Conservation (phyloP, 2,797 vertebrate genomes). For the Gastrophryne carolinensis region DNA sequence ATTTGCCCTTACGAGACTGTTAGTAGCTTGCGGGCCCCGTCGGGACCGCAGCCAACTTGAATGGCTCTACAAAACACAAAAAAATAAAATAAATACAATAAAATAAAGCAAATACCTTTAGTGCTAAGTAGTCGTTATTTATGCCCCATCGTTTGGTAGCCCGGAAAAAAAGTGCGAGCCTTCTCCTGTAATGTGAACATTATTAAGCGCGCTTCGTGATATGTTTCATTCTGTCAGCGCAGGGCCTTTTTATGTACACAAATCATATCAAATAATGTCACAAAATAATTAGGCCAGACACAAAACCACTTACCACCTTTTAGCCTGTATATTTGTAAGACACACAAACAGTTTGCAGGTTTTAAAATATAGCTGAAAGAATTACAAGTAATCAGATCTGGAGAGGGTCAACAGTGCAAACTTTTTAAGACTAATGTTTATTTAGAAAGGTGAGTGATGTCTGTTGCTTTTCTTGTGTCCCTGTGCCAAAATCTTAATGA, state of each 20-base stretch:
- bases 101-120: too few species aligned
- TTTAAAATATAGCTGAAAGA: slow-evolving; percentile 66
- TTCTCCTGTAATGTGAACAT: slow-evolving; percentile 15
- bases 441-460: slow-evolving; percentile 97
- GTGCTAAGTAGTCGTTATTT: too few species aligned
- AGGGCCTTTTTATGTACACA: neutral
- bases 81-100: too few species aligned
- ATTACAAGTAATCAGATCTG: slow-evolving; percentile 86
- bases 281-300: slow-evolving; percentile 28
- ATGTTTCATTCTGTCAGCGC: slow-evolving; percentile 4
- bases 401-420: slow-evolving; percentile 89
- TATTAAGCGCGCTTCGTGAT: neutral
- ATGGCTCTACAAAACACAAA: too few species aligned
- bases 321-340: slow-evolving; percentile 37
- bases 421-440: slow-evolving; percentile 99
- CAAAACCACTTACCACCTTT: slow-evolving; percentile 32
- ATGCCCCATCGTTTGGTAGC: too few species aligned
- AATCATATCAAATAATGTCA: slow-evolving; percentile 31
- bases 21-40: too few species aligned
- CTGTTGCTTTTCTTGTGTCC: slow-evolving; percentile 82
- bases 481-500: slow-evolving; percentile 82
- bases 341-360: slow-evolving; percentile 41
- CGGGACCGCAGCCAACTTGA: too few species aligned
- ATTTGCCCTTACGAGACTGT: too few species aligned
- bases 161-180: too few species aligned